Evolutionary conservation across 2,113 vertebrate species (phyloP), one percentile per base, ranked within the genome.

Genomic region (Neoarius graeffei): DNA sequence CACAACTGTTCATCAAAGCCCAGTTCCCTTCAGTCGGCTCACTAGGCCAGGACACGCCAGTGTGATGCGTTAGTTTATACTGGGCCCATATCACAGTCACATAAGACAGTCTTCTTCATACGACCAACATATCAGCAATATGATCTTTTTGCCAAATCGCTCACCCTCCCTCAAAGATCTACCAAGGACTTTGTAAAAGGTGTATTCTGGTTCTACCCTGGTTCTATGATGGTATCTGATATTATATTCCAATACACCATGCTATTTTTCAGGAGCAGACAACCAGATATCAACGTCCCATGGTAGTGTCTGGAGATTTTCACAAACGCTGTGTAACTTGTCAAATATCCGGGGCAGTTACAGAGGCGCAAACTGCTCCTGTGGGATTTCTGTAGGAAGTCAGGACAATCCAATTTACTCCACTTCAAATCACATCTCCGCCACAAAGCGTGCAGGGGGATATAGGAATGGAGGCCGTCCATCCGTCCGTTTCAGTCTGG

Each of bases 1-100:
- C 59, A 83, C 81, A 57, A 87, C 83, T 42, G 76, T 35, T 57
- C n/a, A 60, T 79, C 71, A 86, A 88, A 86, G 86, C 35, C 76
- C 30, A 85, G 67, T 82, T 35, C 7, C 85, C 25, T 27, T 9
- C 56, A 64, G 30, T 9, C 52, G 13, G 27, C 62, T 27, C 14
- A 15, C 11, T 20, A 48, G 35, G 25, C 30, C 20, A 15, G 23
- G 57, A 4, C 20, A 50, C 6, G 14, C 6, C 20, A 27, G 17
- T 50, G 23, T 59, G 30, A 42, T 50, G 27, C 81, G 84, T 83
- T 71, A 35, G 4, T 23, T 59, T 30, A 13, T 71, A 79, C 67
- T 80, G 9, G 25, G 35, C 23, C 69, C 52, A 77, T 27, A 82
- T 66, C 48, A 66, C 82, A 42, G 42, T 42, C 42, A 69, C 85